Evolutionary conservation across 2,888 invertebrate genomes (phyloP).

Genomic region (Andrena hattorfiana): DNA sequence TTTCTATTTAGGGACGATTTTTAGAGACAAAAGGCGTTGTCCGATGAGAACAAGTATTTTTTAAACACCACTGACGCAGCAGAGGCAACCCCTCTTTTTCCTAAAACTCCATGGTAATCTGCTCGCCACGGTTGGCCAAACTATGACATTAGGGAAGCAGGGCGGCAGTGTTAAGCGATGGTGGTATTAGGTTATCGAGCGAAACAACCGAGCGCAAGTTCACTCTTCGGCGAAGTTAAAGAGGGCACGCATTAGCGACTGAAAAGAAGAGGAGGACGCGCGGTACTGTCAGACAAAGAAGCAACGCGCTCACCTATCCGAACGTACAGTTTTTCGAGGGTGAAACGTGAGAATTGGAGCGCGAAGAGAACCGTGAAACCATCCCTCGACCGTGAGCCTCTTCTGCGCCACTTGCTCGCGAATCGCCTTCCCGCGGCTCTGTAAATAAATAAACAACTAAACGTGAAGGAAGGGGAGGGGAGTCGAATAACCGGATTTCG

Average conservation of each 20-base stretch:
- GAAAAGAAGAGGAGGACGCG: slow-evolving; percentile 1
- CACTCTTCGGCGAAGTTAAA: slow-evolving; percentile 27
- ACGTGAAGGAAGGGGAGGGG: slow-evolving; percentile 10
- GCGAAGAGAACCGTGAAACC: slow-evolving; percentile 38
- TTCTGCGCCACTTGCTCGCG: slow-evolving; percentile 4
- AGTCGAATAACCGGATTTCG: slow-evolving; percentile 43
- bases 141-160: slow-evolving; percentile 42
- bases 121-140: slow-evolving; percentile 37
- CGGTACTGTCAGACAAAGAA: slow-evolving; percentile 42
- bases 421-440: background rate
- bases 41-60: slow-evolving; percentile 16
- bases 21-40: background rate
- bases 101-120: slow-evolving; percentile 34
- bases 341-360: slow-evolving; percentile 55
- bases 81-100: no score
- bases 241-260: slow-evolving; percentile 26
- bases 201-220: slow-evolving; percentile 32
- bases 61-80: slow-evolving; percentile 2
- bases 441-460: slow-evolving; percentile 47
- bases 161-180: slow-evolving; percentile 51
- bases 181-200: slow-evolving; percentile 62
- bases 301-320: background rate
- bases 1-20: no score
- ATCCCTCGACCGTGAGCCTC: slow-evolving; percentile 12
- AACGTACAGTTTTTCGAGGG: slow-evolving; percentile 21